Evolutionary conservation across 2,888 invertebrate species (phyloP), one percentile per base, ranked within the genome.

Genomic region (Endomychus coccineus): DNA sequence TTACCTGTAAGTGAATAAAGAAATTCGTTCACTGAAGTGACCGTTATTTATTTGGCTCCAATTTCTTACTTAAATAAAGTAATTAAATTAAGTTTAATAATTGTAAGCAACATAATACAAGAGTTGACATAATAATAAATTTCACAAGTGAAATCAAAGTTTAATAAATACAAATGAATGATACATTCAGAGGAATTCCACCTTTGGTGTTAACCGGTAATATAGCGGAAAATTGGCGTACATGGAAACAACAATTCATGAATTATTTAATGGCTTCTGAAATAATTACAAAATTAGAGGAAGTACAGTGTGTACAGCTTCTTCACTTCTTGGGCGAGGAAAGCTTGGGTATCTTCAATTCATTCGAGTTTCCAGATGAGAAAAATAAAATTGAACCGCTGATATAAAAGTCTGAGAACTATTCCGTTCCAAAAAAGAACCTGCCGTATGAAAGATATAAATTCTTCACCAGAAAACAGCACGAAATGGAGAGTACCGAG

Each of bases 261-360:
- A 31, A 48, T 21, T 52, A 49, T 16, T 9, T 48, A 4, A 35
- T 36, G 24, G 50, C 49, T 13, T 35, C 48, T 5, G 51, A 45
- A 14, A 27, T 40, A 1, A 34, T 39, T 7, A 16, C 28, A 14
- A 49, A 46, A 31, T 2, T 33, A 0, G 39, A 40, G 6, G 44
- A 38, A 10, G 23, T 23, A 3, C 28, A 16, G 12, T 28, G 28
- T 28, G 28, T 11, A 2, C 16, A 28, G 10, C 16, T 28, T 10
- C 16, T 28, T 28, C 17, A 16, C 12, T 28, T 23, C 23, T 10
- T 23, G n/a, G 23, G 23, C 11, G 23, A 23, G 3, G 23, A 23
- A 4, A 11, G 23, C 23, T 11, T 23, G 11, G 23, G 11, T 10
- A 23, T 23, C 11, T 23, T 10, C 23, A 23, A 23, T 6, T 10